Percentiles rank a stretch among this genome's conserved stretches.
Conservation (phyloP, 2,888 invertebrate genomes). For the Falcaria lacertinaria region DNA sequence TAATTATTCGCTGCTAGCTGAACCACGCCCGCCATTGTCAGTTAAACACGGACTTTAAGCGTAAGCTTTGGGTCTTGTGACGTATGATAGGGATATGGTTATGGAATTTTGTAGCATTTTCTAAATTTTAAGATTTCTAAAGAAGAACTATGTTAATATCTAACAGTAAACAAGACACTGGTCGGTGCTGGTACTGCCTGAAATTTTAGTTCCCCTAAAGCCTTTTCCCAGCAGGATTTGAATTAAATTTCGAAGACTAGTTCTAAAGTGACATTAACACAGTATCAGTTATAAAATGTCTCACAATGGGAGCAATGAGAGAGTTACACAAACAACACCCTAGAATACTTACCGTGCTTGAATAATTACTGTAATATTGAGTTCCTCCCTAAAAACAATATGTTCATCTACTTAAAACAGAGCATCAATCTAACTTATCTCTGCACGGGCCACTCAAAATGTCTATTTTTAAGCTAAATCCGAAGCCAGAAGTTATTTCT, state of each 20-base stretch:
- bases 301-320: not conserved
- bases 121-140: no score
- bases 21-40: constrained; percentile 74
- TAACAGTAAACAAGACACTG: no score
- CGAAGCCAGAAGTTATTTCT: constrained; percentile 23
- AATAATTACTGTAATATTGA: constrained; percentile 37
- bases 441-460: constrained; percentile 64
- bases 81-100: no score
- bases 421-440: constrained; percentile 71
- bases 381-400: constrained; percentile 42
- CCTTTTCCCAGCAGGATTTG: no score
- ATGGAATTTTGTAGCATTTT: no score
- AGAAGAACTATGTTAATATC: no score
- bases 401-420: constrained; percentile 54
- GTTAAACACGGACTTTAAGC: constrained; percentile 56
- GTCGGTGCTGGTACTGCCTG: no score
- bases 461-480: constrained; percentile 74
- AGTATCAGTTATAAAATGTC: no score
- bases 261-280: no score
- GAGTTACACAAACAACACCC: constrained; percentile 12
- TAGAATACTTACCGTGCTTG: constrained; percentile 38
- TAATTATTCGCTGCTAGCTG: constrained; percentile 71
- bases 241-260: no score
- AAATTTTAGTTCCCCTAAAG: no score
- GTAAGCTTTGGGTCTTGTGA: constrained; percentile 37